Base-by-base conservation (phyloP, 2,797 vertebrate species). In the Eidolon dupreanum region DNA sequence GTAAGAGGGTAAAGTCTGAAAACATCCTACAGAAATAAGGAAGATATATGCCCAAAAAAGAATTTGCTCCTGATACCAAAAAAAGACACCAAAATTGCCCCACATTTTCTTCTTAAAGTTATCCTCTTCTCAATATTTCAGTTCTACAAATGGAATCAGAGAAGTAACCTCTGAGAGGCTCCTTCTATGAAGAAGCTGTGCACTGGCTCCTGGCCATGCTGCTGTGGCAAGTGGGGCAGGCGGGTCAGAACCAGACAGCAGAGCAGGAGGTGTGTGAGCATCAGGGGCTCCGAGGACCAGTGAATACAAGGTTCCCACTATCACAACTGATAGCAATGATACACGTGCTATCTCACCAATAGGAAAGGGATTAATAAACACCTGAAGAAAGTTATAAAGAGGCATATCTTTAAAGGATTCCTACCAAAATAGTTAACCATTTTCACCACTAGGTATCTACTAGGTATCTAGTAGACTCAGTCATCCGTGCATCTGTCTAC, bases 401-500 rank as follows among this genome's bases (percentile, higher is more conserved):
- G 22, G 49, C 22, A 33, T 55, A 36, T 36, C 74, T 15, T 59
- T 73, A 59, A 77, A 73, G 68, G 19, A 61, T 10, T 3, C 15
- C n/a, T 16, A 22, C 3, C 73, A 73, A 55, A 43, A 53, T 0
- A 36, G 38, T 9, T 70, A 90, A 70, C 43, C 31, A 36, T 41
- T 55, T 55, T 22, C n/a, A 66, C 33, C 2, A 17, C 24, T 61
- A 61, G 4, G 28, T 8, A 49, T 16, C 49, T 49, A 49, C 49
- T 5, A 11, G 63, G 28, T 24, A 57, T 20, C 8, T 31, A 41
- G 63, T 5, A 7, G 8, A 33, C 11, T 51, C 43, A 1, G 55
- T 36, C 36, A 8, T 0, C 33, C 13, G 16, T 2, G 0, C 28
- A 8, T 8, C 5, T 0, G 36, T 17, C 43, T 31, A 57, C 2